Base-by-base conservation (phyloP, 2,888 invertebrate species). In the Dryadula phaetusa region DNA sequence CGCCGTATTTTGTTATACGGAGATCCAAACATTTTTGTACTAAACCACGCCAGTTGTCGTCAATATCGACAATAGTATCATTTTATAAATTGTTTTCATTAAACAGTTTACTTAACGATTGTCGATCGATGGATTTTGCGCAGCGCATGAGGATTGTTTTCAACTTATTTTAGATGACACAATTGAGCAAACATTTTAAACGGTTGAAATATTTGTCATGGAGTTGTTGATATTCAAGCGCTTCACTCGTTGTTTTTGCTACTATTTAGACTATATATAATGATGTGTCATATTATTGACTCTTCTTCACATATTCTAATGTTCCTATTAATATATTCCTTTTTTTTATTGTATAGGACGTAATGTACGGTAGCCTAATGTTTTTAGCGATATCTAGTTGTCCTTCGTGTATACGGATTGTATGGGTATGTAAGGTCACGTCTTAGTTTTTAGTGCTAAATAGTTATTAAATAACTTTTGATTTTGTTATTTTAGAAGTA, bases 371-470 rank as follows among this genome's bases (percentile, higher is more conserved):
- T n/a, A 16, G n/a, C 25, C n/a, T 52, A 52, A 52, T 28, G 5
- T 52, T 52, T 16, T 66, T 37, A 62, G 16, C 6, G 34, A 20
- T 34, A 74, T 75, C 73, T 67, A 22, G 77, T 73, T 75, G 84
- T 78, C 86, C 86, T 87, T 86, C 80, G 77, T 72, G 76, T 79
- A 81, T 74, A 83, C 82, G 81, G 82, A 77, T 78, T 71, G 69
- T 68, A 73, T 74, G 7, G 42, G 16, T 12, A 47, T 44, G 65
- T 72, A 75, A 74, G 70, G 72, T 72, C 70, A 56, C 63, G 25
- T 2, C 28, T 64, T n/a, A 61, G 6, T 25, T 16, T 42, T 40
- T 40, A 18, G 10, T 22, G 14, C 46, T 22, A 22, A 22, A 37
- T 37, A 37, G 12, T 37, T 34, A 2, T 12, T 37, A 12, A 10